Evolutionary conservation across 2,113 vertebrate species (phyloP).

Genomic region (Tylochromis polylepis): DNA sequence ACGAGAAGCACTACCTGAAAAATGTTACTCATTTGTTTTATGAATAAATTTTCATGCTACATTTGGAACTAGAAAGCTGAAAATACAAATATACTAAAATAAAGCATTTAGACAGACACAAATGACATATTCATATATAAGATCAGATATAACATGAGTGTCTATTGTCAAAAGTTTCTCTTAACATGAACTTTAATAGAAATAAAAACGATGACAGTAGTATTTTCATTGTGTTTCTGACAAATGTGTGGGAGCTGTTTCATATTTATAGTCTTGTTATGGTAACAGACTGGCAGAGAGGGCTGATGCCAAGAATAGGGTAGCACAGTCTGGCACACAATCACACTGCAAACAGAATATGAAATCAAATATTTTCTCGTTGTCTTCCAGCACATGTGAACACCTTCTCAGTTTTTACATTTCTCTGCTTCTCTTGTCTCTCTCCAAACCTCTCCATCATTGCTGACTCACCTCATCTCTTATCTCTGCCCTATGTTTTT

Average conservation of each 20-base stretch:
- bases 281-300: slow-evolving; percentile 17
- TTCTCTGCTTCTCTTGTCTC: neutral
- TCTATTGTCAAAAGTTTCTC: neutral
- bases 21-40: neutral
- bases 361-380: neutral
- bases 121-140: neutral
- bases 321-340: neutral
- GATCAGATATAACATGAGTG: neutral
- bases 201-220: neutral
- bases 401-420: neutral
- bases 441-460: neutral
- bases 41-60: neutral
- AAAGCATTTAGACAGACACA: fast-evolving
- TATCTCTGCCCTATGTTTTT: neutral
- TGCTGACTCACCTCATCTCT: neutral
- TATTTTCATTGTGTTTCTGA: neutral
- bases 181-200: neutral
- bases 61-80: neutral
- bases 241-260: slow-evolving; percentile 27
- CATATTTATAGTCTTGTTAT: slow-evolving; percentile 41
- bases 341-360: neutral
- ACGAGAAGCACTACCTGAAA: neutral
- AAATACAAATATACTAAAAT: neutral
- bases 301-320: slow-evolving; percentile 23
- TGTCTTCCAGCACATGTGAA: neutral